A percentile compares a stretch with the other conserved stretches of the same genome.
Conservation (phyloP, 2,797 vertebrate species). For the Rhinogobio ventralis region DNA sequence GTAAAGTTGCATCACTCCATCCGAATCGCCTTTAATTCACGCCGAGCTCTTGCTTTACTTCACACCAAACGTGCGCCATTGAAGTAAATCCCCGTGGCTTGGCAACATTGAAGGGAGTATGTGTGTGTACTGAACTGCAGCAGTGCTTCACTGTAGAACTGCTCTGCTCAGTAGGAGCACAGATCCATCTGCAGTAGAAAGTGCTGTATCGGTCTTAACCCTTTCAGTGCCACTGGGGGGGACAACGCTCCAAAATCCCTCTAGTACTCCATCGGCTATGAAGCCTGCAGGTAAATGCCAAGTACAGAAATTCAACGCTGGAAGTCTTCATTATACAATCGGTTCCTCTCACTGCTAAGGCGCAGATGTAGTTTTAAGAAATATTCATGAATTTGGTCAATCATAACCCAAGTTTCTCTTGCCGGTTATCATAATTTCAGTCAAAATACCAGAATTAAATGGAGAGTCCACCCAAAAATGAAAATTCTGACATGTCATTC, state of each 20-base stretch:
- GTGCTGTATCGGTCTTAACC: conserved; percentile 84
- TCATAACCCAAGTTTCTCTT: background rate
- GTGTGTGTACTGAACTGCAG: conserved; percentile 73
- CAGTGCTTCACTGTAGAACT: conserved; percentile 78
- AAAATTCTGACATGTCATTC: background rate
- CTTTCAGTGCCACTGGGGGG: conserved; percentile 59
- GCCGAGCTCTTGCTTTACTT: background rate
- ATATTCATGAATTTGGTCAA: background rate
- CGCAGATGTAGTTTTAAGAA: background rate
- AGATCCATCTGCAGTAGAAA: conserved; percentile 83
- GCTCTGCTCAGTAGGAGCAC: conserved; percentile 78
- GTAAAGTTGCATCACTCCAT: conserved; percentile 20
- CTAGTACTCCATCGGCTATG: background rate
- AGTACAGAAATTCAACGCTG: background rate
- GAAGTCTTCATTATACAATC: background rate
- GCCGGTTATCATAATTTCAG: background rate
- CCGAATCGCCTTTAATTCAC: conserved; percentile 3
- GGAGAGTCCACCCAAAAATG: background rate
- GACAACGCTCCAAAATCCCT: conserved; percentile 17
- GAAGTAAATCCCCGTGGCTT: conserved; percentile 73
- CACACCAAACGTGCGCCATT: conserved; percentile 32
- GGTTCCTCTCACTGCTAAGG: background rate
- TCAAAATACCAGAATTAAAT: background rate
- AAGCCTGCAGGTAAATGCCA: conserved; percentile 46
- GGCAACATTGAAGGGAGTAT: conserved; percentile 64